Base-by-base conservation (phyloP, 2,113 vertebrate genomes). In the Macquaria ambigua region DNA sequence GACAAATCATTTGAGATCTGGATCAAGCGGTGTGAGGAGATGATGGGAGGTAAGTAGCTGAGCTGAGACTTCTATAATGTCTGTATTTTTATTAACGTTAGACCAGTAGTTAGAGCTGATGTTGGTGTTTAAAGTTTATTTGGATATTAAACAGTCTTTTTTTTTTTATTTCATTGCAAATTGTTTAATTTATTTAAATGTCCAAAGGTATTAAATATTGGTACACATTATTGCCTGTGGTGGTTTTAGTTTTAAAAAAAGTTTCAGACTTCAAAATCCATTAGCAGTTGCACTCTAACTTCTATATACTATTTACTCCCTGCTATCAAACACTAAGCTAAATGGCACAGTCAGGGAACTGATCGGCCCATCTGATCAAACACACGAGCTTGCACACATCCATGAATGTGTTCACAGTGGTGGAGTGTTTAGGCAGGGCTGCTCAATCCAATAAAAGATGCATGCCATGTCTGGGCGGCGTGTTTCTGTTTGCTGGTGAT, bases 11-110 rank as follows among this genome's bases (percentile, higher is more conserved):
- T 97, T 93, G 90, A 94, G 86, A 52, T 93, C 85, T 99, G 98
- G 98, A 97, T 99, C 90, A 96, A 96, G 90, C 96, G 87, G 41
- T 99, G 98, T 93, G 96, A 98, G 80, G 97, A 98, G 90, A 95
- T 88, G 77, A 91, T 97, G 90, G 95, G 89, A 0, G 93, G 98
- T 99, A 94, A 97, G 97, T 92, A 66, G 59, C 48, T 62, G 0
- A n/a, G 1, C n/a, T 63, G 8, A 25, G 8, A 69, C 63, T 6
- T 74, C 6, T 18, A 0, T 64, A 39, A 23, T 74, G 18, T n/a
- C 41, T n/a, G 0, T 55, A 0, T 53, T 34, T 80, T 50, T 53
- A 3, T 18, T 52, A 18, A 52, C 28, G 52, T 69, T 41, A 43
- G 18, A 63, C 6, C 50, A 50, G 18, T 52, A 31, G 62, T 76